phyloP scores from a whole-genome alignment of 2,888 invertebrate genomes.

The Eudemis profundana region DNA sequence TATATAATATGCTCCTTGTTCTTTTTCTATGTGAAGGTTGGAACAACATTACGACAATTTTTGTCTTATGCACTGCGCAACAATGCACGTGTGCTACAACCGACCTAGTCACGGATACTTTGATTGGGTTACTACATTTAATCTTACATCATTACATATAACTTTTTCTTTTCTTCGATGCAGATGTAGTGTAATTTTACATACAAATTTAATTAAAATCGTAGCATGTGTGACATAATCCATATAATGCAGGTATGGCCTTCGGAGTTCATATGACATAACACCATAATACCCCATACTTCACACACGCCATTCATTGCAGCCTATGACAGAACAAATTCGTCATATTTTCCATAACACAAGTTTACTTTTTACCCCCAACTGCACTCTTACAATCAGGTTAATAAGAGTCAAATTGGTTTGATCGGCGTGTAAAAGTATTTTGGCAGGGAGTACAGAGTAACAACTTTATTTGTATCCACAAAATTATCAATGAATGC shows the following conservation, averaged over 20 bases:
- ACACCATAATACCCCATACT: slow-evolving; percentile 29
- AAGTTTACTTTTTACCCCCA: slow-evolving; percentile 35
- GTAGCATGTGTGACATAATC: background rate
- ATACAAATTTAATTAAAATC: background rate
- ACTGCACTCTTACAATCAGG: background rate
- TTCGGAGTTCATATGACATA: slow-evolving; percentile 25
- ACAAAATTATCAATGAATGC: background rate
- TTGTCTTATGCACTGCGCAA: no score
- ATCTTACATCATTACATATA: no score
- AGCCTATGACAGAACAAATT: slow-evolving; percentile 46
- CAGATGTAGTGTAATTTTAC: no score
- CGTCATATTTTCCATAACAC: slow-evolving; percentile 45
- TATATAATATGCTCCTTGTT: no score
- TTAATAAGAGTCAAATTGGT: background rate
- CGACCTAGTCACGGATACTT: no score
- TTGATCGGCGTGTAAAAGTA: slow-evolving; percentile 3
- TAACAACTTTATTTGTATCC: slow-evolving; percentile 33
- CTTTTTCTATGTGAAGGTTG: no score
- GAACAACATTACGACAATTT: no score
- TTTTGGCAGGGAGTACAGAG: background rate
- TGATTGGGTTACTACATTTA: no score
- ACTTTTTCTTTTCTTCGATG: no score
- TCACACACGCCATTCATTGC: slow-evolving; percentile 45
- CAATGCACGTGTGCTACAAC: no score
- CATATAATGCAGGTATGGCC: slow-evolving; percentile 4